Evolutionary conservation across 2,797 vertebrate genomes (phyloP), one percentile per base, ranked within the genome.

Genomic region (Rhabdomys pumilio): DNA sequence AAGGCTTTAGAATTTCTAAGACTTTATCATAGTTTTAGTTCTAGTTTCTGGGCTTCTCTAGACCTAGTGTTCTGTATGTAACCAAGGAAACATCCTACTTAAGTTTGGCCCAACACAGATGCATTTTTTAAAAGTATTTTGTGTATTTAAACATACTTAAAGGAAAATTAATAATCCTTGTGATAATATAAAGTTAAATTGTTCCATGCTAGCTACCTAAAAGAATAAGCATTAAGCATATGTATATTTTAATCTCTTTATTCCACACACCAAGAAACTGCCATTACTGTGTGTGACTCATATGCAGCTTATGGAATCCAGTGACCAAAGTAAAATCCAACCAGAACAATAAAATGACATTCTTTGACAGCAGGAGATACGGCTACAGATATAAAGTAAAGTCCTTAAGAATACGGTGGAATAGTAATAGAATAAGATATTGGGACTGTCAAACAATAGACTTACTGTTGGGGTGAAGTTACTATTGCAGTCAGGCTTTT

Each of bases 21-120:
- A 53, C 38, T 69, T n/a, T 87, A 82, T 93, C 63, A 65, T 81
- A 61, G n/a, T 93, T 97, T 97, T 44, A 47, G 67, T 98, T 98
- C 90, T 93, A 95, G 72, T 97, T 63, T 19, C 77, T 81, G 59
- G 69, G 91, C 61, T 96, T 96, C 95, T 96, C 72, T 94, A 96
- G 82, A 41, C 13, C 29, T 96, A 6, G 38, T 90, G 53, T 95
- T 96, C 82, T 94, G 82, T 94, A 97, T 95, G 88, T 93, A 97
- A 93, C 92, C 97, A 97, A 94, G 90, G 89, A 86, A 97, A 96
- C 24, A 53, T 67, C 96, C 69, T 97, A 19, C 67, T 95, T 97
- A 83, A 20, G 91, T 92, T 90, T 63, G 90, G 29, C 65, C 94
- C 4, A 57, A n/a, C 93, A 65, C 26, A 94, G 80, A 91, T 96